These are phyloP conservation scores for Bovichtus diacanthus DNA, from an alignment of 2,797 vertebrate genomes.

Conservation along the genomic window DNA sequence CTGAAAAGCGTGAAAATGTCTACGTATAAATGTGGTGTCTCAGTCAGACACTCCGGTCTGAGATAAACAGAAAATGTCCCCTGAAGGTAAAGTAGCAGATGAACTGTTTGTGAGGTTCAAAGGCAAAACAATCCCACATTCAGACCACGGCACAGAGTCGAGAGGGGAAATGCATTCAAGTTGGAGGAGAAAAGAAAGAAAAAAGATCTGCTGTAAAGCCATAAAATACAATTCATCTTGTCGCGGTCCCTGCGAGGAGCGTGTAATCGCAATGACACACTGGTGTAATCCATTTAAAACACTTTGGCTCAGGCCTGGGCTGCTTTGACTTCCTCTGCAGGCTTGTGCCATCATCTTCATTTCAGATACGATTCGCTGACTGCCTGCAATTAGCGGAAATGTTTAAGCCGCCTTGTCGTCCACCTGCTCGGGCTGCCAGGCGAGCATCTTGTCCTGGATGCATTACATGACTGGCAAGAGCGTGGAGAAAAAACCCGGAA, in stretches of 20 bases:
- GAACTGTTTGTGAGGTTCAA: slow-evolving; percentile 66
- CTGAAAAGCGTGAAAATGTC: slow-evolving; percentile 33
- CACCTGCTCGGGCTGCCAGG: slow-evolving; percentile 69
- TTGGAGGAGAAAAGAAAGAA: slow-evolving; percentile 62
- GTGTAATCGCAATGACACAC: slow-evolving; percentile 87
- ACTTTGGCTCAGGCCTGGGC: slow-evolving; percentile 78
- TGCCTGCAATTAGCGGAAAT: slow-evolving; percentile 74
- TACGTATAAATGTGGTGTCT: slow-evolving; percentile 19
- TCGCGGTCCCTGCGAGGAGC: slow-evolving; percentile 75
- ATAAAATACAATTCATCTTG: slow-evolving; percentile 82
- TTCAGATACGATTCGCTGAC: slow-evolving; percentile 70
- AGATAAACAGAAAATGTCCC: slow-evolving; percentile 53
- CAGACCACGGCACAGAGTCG: slow-evolving; percentile 46
- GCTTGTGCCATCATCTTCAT: slow-evolving; percentile 67
- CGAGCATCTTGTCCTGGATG: slow-evolving; percentile 64
- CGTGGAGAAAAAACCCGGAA: slow-evolving; percentile 11
- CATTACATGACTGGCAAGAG: slow-evolving; percentile 69
- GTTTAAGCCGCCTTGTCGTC: slow-evolving; percentile 71
- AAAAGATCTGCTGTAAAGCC: slow-evolving; percentile 78
- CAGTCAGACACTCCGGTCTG: slow-evolving; percentile 12
- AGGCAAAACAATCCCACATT: slow-evolving; percentile 72
- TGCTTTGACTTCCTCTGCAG: slow-evolving; percentile 73
- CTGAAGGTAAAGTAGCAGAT: slow-evolving; percentile 51
- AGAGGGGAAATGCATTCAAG: slow-evolving; percentile 57
- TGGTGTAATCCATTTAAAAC: slow-evolving; percentile 87